Percentiles rank a stretch among this genome's conserved stretches.
phyloP scores from a whole-genome alignment of 1,140 invertebrate species.

The Scaptomyza pallida region DNA sequence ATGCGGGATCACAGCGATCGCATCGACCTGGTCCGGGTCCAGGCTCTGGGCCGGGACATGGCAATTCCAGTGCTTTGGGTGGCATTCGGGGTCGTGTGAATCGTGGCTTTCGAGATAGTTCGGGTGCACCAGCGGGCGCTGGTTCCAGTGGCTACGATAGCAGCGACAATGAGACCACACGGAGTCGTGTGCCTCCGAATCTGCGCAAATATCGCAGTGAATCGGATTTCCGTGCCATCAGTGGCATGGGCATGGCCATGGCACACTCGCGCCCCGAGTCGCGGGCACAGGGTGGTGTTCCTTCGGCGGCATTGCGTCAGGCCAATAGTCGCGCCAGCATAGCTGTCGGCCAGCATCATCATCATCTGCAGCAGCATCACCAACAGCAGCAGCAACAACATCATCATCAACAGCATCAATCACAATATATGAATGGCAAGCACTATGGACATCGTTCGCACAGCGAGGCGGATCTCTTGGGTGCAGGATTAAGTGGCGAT shows the following conservation, averaged over 20 bases:
- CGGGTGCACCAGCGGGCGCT: conserved; percentile 59
- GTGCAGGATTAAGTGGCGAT: conserved; percentile 50
- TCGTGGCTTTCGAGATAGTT: conserved; percentile 80
- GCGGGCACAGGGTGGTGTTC: conserved; percentile 65
- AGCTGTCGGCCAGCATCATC: conserved; percentile 71
- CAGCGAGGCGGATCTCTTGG: conserved; percentile 82
- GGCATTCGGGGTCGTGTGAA: conserved; percentile 79
- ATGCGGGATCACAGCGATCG: conserved; percentile 87
- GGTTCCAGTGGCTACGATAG: conserved; percentile 94
- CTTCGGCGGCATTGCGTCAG: conserved; percentile 72
- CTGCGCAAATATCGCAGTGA: conserved; percentile 90
- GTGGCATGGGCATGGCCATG: conserved; percentile 74
- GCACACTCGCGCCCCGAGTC: conserved; percentile 82
- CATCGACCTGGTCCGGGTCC: conserved; percentile 83
- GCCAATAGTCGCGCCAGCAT: conserved; percentile 83
- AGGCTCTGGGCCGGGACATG: conserved; percentile 60
- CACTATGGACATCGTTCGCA: conserved; percentile 83
- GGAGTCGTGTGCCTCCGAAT: conserved; percentile 85
- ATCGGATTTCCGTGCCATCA: conserved; percentile 89
- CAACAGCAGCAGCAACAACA: conserved; percentile 33
- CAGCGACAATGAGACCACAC: conserved; percentile 88
- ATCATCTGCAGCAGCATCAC: conserved; percentile 57
- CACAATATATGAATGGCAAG: conserved; percentile 73
- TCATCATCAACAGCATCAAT: conserved; percentile 39
- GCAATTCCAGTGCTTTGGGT: conserved; percentile 79